Base-by-base conservation (phyloP, 2,797 vertebrate species). In the Tiaroga cobitis region DNA sequence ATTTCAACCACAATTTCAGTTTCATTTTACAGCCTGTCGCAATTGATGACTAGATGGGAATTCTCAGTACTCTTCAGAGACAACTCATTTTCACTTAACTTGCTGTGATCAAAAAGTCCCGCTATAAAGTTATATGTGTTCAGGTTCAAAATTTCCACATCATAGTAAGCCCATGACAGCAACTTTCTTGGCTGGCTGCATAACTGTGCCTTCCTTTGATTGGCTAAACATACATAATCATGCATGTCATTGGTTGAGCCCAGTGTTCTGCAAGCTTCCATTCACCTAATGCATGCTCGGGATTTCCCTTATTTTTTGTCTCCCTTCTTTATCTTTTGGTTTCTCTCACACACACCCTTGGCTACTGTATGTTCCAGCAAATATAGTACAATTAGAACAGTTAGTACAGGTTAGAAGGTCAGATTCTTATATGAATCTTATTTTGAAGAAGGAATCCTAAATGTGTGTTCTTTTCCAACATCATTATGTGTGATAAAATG, bases 181-280 rank as follows among this genome's bases (percentile, higher is more conserved):
- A 65, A 11, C 61, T 34, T 46, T 59, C 34, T 4, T 81, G 70
- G 24, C 77, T 29, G 21, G 39, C 67, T 85, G 73, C 16, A 24
- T 73, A 43, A 8, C 15, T 61, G 39, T 13, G 80, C 32, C 18
- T 69, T 54, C 11, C 34, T 80, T 49, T 81, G 68, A 89, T 88
- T 89, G 89, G 89, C 51, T 51, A 46, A 43, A 46, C 24, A 68
- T 16, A 54, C 43, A 37, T 37, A 26, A 74, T 87, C 77, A 83
- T 24, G 79, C 68, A 5, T 10, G 41, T 37, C 39, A 89, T 86
- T 90, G 88, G 89, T 34, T 68, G 65, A 87, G 34, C 24, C 39
- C 34, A 34, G 61, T 88, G 84, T 89, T 90, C 87, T 90, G 73
- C 77, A 65, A 69, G 39, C 18, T 63, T 63, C 29, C 89, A 89